These are phyloP conservation scores for Nesoenas mayeri DNA, from an alignment of 2,113 vertebrate species.

Conservation along the genomic window DNA sequence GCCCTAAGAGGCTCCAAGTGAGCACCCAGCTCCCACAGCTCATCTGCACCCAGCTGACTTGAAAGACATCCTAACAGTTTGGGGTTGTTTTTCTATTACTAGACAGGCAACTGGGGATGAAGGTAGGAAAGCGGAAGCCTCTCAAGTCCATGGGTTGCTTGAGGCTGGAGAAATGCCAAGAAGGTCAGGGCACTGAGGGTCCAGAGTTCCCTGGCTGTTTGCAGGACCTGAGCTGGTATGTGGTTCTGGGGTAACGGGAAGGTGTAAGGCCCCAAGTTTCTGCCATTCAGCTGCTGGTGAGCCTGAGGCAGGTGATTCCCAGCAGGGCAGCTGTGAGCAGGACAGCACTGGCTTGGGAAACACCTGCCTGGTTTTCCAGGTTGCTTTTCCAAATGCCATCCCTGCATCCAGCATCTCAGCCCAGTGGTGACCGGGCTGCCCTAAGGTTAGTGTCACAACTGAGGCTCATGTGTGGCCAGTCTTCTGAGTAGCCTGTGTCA, in stretches of 20 bases:
- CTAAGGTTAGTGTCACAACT: rapidly evolving
- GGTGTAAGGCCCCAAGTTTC: not conserved
- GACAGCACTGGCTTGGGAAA: not conserved
- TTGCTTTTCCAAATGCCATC: not conserved
- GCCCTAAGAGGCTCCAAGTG: not conserved
- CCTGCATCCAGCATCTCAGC: not conserved
- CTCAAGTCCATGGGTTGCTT: rapidly evolving
- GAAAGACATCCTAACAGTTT: not conserved
- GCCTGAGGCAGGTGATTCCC: not conserved
- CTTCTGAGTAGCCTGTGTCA: rapidly evolving
- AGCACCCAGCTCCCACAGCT: not conserved
- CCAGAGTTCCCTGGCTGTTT: not conserved
- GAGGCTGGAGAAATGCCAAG: not conserved
- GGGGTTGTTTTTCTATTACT: not conserved
- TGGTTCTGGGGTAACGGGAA: not conserved
- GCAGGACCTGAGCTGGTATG: not conserved
- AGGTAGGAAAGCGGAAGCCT: not conserved
- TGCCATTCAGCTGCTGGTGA: not conserved
- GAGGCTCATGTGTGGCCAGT: rapidly evolving
- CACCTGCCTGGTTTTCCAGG: rapidly evolving
- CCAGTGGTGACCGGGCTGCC: not conserved
- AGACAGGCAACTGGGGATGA: not conserved
- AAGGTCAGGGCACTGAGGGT: not conserved
- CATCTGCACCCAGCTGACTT: not conserved
- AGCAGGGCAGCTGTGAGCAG: not conserved